Conservation (phyloP, 2,113 vertebrate genomes). For the Eurystomus gularis region DNA sequence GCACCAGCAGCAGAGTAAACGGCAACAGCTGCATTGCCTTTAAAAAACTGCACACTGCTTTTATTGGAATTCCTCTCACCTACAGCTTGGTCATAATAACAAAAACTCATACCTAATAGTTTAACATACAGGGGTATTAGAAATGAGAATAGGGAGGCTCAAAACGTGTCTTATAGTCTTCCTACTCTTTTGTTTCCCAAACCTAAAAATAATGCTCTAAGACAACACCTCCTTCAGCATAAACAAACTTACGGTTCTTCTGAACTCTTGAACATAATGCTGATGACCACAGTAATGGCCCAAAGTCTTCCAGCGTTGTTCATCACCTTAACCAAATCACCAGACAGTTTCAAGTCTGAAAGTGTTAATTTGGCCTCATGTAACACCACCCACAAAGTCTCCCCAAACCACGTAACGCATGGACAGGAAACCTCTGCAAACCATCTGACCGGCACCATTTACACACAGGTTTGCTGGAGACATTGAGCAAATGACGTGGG, state of each 20-base stretch:
- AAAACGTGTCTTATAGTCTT: slow-evolving; percentile 29
- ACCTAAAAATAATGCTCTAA: slow-evolving; percentile 2
- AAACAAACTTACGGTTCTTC: not conserved
- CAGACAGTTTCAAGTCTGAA: not conserved
- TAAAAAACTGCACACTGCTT: not conserved
- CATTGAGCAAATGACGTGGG: not conserved
- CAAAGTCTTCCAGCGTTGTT: not conserved
- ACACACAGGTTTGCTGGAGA: not conserved
- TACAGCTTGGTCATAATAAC: not conserved
- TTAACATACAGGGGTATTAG: slow-evolving; percentile 6
- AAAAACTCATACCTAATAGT: not conserved
- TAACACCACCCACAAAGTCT: not conserved
- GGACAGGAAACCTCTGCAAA: not conserved
- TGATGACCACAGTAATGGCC: not conserved
- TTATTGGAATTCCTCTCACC: not conserved
- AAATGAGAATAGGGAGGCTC: not conserved
- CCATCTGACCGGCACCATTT: not conserved
- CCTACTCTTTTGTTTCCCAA: slow-evolving; percentile 34
- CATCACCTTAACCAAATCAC: not conserved
- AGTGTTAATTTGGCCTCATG: not conserved
- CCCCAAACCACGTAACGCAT: fast-evolving
- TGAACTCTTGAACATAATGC: not conserved
- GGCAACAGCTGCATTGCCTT: not conserved
- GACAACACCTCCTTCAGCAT: not conserved
- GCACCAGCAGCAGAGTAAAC: not conserved